Evolutionary conservation across 37 sponge, comb jelly and placozoan genomes (phyloP).

Genomic region (Bolinopsis microptera): DNA sequence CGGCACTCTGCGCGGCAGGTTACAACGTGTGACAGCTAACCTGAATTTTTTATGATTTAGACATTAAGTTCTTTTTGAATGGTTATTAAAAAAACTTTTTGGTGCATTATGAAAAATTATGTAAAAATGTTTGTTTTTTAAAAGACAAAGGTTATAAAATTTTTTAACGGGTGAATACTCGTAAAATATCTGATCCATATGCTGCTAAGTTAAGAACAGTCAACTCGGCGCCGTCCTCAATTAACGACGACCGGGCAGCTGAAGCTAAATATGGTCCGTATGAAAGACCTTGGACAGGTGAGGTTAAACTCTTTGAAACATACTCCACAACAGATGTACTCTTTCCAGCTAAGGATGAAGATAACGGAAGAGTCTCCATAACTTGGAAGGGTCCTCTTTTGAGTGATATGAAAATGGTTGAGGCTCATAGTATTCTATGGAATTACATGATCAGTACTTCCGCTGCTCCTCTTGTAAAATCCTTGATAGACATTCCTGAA

Average conservation of each 20-base stretch:
- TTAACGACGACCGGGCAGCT: not conserved
- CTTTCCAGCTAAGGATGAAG: conserved; percentile 3
- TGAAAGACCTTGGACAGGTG: not conserved
- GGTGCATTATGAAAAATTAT: no score
- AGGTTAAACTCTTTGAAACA: not conserved
- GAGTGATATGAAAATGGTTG: not conserved
- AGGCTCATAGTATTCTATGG: conserved; percentile 1
- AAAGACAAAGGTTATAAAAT: no score
- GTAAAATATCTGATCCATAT: no score
- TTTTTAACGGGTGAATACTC: no score
- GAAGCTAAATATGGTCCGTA: not conserved
- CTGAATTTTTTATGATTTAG: no score
- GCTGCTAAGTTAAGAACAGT: no score
- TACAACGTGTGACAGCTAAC: no score
- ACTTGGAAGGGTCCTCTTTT: conserved; percentile 9
- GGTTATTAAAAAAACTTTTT: no score
- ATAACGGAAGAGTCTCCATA: conserved; percentile 1
- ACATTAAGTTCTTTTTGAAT: no score
- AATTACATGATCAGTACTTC: not conserved
- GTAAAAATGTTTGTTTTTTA: no score
- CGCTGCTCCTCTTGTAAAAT: not conserved
- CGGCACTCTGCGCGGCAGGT: no score
- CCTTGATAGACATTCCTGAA: not conserved
- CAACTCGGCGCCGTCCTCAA: no score
- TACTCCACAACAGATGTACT: not conserved